phyloP scores from a whole-genome alignment of 2,113 vertebrate species.

The Meleagris gallopavo region DNA sequence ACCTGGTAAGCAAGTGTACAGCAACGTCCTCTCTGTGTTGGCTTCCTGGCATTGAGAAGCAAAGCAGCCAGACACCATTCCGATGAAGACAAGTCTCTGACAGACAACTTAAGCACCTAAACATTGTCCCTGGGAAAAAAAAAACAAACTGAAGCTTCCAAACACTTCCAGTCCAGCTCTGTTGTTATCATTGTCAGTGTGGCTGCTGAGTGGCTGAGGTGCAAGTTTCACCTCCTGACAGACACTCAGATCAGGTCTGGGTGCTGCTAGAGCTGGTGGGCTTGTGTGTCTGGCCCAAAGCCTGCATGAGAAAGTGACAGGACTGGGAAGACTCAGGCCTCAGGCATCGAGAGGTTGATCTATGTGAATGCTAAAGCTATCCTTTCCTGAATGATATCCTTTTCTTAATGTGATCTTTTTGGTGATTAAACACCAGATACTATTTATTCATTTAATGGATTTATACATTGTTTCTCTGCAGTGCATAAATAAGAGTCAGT shows the following conservation, averaged over 20 bases:
- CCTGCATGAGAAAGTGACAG: rapidly evolving
- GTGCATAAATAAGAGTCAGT: neutral
- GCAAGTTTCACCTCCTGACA: neutral
- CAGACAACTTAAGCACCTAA: neutral
- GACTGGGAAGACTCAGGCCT: neutral
- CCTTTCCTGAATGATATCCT: neutral
- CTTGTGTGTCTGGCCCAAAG: neutral
- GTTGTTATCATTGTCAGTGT: neutral
- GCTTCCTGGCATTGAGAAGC: neutral
- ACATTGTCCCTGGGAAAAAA: neutral
- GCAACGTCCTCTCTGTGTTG: neutral
- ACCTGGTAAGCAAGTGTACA: neutral
- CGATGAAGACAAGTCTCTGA: neutral
- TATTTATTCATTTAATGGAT: neutral
- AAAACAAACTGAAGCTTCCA: neutral
- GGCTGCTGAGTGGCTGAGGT: neutral
- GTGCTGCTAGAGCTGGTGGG: neutral
- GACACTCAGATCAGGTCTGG: neutral
- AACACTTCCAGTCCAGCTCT: neutral
- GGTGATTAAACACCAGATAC: neutral
- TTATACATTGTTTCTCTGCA: neutral
- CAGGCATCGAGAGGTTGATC: neutral
- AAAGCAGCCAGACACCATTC: neutral
- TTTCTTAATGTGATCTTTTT: neutral
- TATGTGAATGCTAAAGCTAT: neutral